Evolutionary conservation across 2,888 invertebrate genomes (phyloP).

Genomic region (Euzetes globulus): DNA sequence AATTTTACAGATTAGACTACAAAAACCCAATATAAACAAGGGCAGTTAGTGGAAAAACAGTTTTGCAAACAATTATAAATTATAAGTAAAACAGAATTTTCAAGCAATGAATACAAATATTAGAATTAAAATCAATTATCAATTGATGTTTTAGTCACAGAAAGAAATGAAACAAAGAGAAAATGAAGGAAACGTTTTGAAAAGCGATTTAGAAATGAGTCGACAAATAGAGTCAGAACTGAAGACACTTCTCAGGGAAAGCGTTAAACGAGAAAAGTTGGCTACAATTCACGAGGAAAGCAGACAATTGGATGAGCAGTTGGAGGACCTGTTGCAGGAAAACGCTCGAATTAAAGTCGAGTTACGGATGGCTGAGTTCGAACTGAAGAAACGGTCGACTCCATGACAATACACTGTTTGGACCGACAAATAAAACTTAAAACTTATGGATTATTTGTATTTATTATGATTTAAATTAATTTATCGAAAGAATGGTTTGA

Average conservation of each 20-base stretch:
- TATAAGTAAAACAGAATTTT: too few relatives aligned
- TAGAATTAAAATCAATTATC: too few relatives aligned
- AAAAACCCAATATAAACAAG: too few relatives aligned
- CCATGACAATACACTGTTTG: not conserved
- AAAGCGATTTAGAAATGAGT: not conserved
- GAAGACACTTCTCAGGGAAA: not conserved
- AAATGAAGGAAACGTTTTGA: not conserved
- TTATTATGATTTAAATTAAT: too few relatives aligned
- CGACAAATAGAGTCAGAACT: not conserved
- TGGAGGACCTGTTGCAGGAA: slow-evolving; percentile 17
- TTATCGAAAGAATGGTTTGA: not conserved
- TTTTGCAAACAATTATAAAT: not conserved
- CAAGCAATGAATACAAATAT: too few relatives aligned
- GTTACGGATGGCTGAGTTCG: slow-evolving; percentile 28
- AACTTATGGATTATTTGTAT: too few relatives aligned
- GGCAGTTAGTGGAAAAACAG: too few relatives aligned
- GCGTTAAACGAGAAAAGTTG: not conserved
- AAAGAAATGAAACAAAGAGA: not conserved
- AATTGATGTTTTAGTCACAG: not conserved
- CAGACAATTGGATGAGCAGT: not conserved
- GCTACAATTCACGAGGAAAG: slow-evolving; percentile 4
- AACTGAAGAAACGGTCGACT: not conserved
- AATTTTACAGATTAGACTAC: too few relatives aligned
- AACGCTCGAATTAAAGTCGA: slow-evolving; percentile 23
- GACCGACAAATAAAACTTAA: too few relatives aligned